These are phyloP conservation scores for Dendroctonus ponderosae DNA, from an alignment of 1,140 invertebrate genomes.

Conservation along the genomic window DNA sequence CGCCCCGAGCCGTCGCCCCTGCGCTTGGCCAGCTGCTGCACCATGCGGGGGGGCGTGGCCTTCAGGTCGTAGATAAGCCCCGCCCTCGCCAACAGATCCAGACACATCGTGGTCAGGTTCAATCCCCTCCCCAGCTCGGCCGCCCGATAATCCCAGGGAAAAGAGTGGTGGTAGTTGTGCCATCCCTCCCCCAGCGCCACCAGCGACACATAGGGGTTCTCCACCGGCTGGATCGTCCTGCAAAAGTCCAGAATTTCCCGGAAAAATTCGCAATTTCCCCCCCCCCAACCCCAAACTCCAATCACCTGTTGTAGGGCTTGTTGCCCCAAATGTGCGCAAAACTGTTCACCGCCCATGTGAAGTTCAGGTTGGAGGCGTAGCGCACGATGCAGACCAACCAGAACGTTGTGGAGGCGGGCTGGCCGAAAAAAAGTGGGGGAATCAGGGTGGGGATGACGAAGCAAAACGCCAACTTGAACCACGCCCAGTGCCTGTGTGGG, in stretches of 20 bases:
- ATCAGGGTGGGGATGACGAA: conserved; percentile 65
- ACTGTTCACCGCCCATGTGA: conserved; percentile 88
- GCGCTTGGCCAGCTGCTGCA: conserved; percentile 56
- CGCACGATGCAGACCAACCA: conserved; percentile 58
- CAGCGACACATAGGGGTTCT: conserved; percentile 62
- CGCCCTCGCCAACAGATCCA: conserved; percentile 67
- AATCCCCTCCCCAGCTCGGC: conserved; percentile 59
- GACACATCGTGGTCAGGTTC: conserved; percentile 62
- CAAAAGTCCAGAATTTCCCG: conserved; percentile 8
- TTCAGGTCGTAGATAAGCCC: conserved; percentile 81
- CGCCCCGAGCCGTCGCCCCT: conserved; percentile 60
- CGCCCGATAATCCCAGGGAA: conserved; percentile 83
- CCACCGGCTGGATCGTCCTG: conserved; percentile 64
- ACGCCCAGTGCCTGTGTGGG: conserved; percentile 65
- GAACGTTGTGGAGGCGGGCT: conserved; percentile 50
- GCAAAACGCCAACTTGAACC: conserved; percentile 69
- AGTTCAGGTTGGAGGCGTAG: conserved; percentile 69
- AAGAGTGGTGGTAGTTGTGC: conserved; percentile 92
- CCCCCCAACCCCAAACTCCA: too few relatives aligned
- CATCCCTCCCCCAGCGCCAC: conserved; percentile 72
- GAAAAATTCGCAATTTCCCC: too few relatives aligned
- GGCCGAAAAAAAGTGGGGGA: conserved; percentile 56
- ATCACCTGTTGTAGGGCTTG: conserved; percentile 65
- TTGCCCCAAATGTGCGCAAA: conserved; percentile 77
- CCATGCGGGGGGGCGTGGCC: conserved; percentile 58